Evolutionary conservation across 2,113 vertebrate species (phyloP).

Genomic region (Sula dactylatra): DNA sequence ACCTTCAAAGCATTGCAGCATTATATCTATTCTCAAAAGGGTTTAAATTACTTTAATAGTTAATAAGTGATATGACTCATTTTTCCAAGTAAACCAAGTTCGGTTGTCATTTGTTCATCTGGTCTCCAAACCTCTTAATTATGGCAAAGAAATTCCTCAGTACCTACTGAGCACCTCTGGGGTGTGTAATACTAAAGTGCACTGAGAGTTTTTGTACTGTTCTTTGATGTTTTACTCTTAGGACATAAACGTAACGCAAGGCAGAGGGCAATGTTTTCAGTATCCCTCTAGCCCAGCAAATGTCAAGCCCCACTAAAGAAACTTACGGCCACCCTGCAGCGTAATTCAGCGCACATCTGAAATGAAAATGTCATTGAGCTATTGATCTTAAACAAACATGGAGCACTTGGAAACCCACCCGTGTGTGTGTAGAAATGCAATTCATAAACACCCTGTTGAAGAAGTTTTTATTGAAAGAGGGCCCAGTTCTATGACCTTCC

Average conservation of each 20-base stretch:
- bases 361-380: neutral
- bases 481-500: neutral
- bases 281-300: neutral
- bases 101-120: slow-evolving; percentile 54
- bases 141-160: neutral
- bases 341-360: neutral
- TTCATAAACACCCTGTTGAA: neutral
- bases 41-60: slow-evolving; percentile 71
- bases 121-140: slow-evolving; percentile 36
- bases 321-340: neutral
- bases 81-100: slow-evolving; percentile 59
- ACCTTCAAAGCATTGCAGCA: slow-evolving; percentile 66
- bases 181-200: neutral
- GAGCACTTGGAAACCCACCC: neutral
- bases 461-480: neutral
- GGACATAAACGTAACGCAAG: neutral
- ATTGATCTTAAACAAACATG: neutral
- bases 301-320: neutral
- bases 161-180: neutral
- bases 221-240: neutral
- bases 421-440: neutral
- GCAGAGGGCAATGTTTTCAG: neutral
- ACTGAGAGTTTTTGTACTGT: neutral
- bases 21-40: slow-evolving; percentile 74
- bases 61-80: slow-evolving; percentile 68